Base-by-base conservation (phyloP, 2,797 vertebrate species). In the Hipposideros larvatus region DNA sequence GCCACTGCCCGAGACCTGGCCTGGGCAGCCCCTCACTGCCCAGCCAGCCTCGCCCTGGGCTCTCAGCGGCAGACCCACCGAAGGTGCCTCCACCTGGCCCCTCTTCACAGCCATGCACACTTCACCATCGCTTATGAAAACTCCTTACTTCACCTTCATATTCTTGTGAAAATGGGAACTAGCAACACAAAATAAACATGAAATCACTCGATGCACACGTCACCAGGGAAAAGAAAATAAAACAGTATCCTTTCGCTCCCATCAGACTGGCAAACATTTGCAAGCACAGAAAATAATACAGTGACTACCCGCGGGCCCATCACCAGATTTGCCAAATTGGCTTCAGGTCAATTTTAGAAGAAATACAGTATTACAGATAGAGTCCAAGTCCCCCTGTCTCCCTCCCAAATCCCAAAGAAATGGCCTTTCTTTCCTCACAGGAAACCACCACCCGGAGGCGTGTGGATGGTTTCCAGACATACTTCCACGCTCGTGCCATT, bases 91-190 rank as follows among this genome's bases (percentile, higher is more conserved):
- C 21, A 21, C 34, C 66, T 9, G 61, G 1, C 24, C 3, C 28
- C 55, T 65, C 65, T 57, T 53, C 63, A 66, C 0, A 5, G 4
- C 16, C 19, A 22, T 28, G 2, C 0, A 3, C 16, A 2, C 22
- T 34, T 46, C 28, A 26, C 14, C 13, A 16, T n/a, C 43, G 19
- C 75, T 48, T 13, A 37, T 4, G 48, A 15, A 26, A 59, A 66
- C 7, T 34, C 19, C 34, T 57, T 7, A 28, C 48, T 48, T 48
- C 24, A 16, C 61, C 71, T 28, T 63, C 13, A 5, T 15, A 16
- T 31, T 11, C 31, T 78, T 5, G 34, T 3, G 31, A n/a, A 63
- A 43, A 51, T 11, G 48, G 48, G 26, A 79, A 66, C 28, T 16
- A 31, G 46, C 10, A 5, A 66, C 5, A 37, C 18, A 14, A 4